phyloP scores from a whole-genome alignment of 2,888 invertebrate genomes.

The Marronus borbonicus region DNA sequence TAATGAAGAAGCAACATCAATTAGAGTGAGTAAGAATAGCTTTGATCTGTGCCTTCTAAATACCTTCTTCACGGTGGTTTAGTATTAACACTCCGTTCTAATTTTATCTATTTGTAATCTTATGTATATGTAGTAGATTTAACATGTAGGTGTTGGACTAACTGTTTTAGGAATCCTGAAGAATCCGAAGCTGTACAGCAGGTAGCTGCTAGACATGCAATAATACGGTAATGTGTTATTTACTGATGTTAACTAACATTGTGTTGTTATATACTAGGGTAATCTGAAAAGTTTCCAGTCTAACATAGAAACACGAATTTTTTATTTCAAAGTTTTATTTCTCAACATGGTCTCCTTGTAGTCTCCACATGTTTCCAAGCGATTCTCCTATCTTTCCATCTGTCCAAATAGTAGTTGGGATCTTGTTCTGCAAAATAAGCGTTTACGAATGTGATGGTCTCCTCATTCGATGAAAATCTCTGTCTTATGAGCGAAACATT shows the following conservation, averaged over 20 bases:
- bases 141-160: slow-evolving; percentile 64
- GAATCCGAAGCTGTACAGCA: slow-evolving; percentile 71
- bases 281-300: no score
- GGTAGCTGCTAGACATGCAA: slow-evolving; percentile 71
- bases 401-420: no score
- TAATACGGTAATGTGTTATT: slow-evolving; percentile 70
- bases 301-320: no score
- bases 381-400: no score
- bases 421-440: no score
- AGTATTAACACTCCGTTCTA: slow-evolving; percentile 33
- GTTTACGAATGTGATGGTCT: no score
- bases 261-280: neutral
- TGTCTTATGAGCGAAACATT: no score
- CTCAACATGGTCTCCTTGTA: no score
- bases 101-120: slow-evolving; percentile 17
- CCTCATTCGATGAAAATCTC: no score
- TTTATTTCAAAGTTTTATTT: no score
- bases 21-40: slow-evolving; percentile 77
- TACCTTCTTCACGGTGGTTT: slow-evolving; percentile 35
- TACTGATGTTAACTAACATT: slow-evolving; percentile 12
- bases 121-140: slow-evolving; percentile 37
- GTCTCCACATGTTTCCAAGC: no score
- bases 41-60: neutral
- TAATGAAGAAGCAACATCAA: slow-evolving; percentile 89
- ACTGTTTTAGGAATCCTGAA: slow-evolving; percentile 65